These are phyloP conservation scores for Nasonia vitripennis DNA, from an alignment of 1,140 invertebrate species.

Conservation along the genomic window DNA sequence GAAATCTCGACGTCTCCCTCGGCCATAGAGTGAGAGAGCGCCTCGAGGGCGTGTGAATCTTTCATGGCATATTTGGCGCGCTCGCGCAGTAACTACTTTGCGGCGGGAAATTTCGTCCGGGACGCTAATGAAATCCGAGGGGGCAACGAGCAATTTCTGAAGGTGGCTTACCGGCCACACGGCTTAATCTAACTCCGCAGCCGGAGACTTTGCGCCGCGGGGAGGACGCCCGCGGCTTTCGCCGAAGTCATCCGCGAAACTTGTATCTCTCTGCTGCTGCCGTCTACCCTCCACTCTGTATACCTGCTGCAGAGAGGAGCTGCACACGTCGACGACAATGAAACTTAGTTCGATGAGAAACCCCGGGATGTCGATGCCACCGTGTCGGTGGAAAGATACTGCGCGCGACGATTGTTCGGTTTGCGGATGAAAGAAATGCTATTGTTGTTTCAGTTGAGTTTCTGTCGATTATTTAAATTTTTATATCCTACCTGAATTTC, in stretches of 20 bases:
- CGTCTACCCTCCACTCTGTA: background rate
- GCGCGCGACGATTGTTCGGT: too few relatives aligned
- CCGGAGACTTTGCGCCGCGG: slow-evolving; percentile 67
- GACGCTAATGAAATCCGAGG: slow-evolving; percentile 73
- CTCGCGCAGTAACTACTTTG: slow-evolving; percentile 60
- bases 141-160: slow-evolving; percentile 70
- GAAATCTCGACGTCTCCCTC: slow-evolving; percentile 4
- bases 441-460: too few relatives aligned
- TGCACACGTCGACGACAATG: slow-evolving; percentile 70
- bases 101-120: slow-evolving; percentile 66
- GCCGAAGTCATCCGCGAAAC: slow-evolving; percentile 67
- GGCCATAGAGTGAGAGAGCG: background rate
- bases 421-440: too few relatives aligned
- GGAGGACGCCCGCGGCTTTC: slow-evolving; percentile 43
- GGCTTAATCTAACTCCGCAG: slow-evolving; percentile 71
- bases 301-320: background rate
- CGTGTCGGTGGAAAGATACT: background rate
- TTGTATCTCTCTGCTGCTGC: slow-evolving; percentile 54
- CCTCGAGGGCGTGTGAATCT: slow-evolving; percentile 48
- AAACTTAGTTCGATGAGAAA: slow-evolving; percentile 71
- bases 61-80: slow-evolving; percentile 51
- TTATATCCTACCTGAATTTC: too few relatives aligned
- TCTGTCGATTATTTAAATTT: too few relatives aligned
- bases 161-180: slow-evolving; percentile 70
- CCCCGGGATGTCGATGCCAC: slow-evolving; percentile 61